phyloP scores from a whole-genome alignment of 2,113 vertebrate genomes.

The Leptobrachium leishanense region DNA sequence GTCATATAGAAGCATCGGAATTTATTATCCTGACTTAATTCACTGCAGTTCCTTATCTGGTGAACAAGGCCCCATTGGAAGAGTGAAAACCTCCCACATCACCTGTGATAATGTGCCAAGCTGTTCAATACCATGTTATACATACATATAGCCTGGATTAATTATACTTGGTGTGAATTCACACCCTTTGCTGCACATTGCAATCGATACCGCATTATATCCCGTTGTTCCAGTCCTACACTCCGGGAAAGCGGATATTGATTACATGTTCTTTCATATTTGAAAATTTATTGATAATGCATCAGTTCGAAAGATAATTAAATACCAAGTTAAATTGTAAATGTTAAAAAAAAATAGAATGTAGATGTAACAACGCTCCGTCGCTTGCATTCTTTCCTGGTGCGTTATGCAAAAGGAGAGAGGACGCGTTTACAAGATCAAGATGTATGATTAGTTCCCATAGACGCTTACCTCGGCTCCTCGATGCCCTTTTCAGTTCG shows the following conservation, averaged over 20 bases:
- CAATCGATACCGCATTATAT: constrained; percentile 40
- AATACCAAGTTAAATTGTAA: constrained; percentile 25
- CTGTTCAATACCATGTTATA: constrained; percentile 8
- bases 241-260: constrained; percentile 66
- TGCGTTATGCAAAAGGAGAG: constrained; percentile 56
- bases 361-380: constrained; percentile 58
- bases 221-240: constrained; percentile 31
- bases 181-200: constrained; percentile 14
- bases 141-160: constrained; percentile 11
- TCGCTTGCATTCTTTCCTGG: constrained; percentile 50
- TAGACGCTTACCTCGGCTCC: background rate
- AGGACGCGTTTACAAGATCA: constrained; percentile 13
- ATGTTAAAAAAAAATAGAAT: constrained; percentile 51
- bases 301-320: constrained; percentile 33
- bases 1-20: too few species aligned
- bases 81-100: too few species aligned
- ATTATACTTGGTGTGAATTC: constrained; percentile 12
- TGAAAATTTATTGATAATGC: constrained; percentile 39
- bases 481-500: constrained; percentile 1
- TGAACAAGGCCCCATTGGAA: too few species aligned
- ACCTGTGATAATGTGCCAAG: background rate
- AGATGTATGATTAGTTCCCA: constrained; percentile 41
- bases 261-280: constrained; percentile 48
- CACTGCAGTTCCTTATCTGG: too few species aligned
- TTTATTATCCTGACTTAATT: too few species aligned